phyloP scores from a whole-genome alignment of 2,113 vertebrate species.

The Peromyscus polionotus region DNA sequence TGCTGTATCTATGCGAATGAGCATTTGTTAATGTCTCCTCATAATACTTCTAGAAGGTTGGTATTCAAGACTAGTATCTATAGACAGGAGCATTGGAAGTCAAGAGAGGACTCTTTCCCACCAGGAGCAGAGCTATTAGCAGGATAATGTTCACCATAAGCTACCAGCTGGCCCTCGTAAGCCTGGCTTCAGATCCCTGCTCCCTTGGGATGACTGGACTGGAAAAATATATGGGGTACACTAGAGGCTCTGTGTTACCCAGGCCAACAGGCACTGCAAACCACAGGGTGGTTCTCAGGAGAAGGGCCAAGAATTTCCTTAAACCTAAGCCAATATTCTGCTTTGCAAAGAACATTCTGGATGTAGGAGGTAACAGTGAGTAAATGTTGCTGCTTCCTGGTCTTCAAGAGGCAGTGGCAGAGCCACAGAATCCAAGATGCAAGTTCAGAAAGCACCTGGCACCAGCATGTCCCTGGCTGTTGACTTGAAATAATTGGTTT shows the following conservation, averaged over 20 bases:
- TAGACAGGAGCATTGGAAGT: background rate
- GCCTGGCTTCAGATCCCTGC: background rate
- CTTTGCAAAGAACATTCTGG: background rate
- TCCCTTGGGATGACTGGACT: background rate
- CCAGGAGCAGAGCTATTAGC: background rate
- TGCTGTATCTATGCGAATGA: background rate
- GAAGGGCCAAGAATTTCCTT: background rate
- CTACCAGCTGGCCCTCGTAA: background rate
- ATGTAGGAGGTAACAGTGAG: background rate
- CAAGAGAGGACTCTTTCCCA: background rate
- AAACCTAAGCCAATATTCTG: background rate
- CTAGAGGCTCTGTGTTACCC: background rate
- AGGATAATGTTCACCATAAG: background rate
- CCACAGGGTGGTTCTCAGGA: background rate
- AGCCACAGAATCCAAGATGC: background rate
- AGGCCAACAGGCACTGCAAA: background rate
- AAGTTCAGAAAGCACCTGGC: background rate
- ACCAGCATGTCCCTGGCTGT: background rate
- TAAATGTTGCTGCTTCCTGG: background rate
- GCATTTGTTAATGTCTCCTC: background rate
- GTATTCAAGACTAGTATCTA: background rate
- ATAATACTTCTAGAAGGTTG: background rate
- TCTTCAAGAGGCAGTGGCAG: background rate
- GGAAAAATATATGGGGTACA: background rate
- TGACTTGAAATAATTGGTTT: conserved; percentile 2